Conservation (phyloP, 2,797 vertebrate species). For the Antennarius maculatus region DNA sequence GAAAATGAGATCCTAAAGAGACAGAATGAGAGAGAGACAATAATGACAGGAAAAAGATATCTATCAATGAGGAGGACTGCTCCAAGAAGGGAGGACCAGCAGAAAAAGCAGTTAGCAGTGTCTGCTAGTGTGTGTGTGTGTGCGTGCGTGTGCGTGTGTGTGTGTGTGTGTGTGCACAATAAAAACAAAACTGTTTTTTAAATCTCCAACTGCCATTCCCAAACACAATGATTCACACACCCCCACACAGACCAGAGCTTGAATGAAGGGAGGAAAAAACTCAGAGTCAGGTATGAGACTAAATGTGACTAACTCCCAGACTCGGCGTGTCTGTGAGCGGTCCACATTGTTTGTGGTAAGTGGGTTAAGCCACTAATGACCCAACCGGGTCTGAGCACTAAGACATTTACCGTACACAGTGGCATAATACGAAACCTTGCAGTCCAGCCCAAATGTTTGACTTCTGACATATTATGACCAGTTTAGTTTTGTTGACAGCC, state of each 20-base stretch:
- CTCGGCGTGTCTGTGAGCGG: conserved; percentile 35
- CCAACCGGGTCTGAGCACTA: conserved; percentile 36
- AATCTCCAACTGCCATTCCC: conserved; percentile 13
- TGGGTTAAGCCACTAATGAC: conserved; percentile 69
- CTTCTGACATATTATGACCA: conserved; percentile 4
- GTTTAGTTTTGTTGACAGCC: background rate
- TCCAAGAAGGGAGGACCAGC: background rate
- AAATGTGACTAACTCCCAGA: conserved; percentile 60
- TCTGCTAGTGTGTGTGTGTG: too few relatives aligned
- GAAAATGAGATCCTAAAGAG: background rate
- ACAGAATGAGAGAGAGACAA: background rate
- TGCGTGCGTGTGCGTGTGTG: too few relatives aligned
- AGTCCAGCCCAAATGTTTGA: background rate
- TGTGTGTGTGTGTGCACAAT: background rate
- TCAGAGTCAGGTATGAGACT: conserved; percentile 59
- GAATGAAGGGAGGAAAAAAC: conserved; percentile 27
- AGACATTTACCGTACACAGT: conserved; percentile 36
- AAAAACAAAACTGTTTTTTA: conserved; percentile 26
- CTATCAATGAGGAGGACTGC: conserved; percentile 8
- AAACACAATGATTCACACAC: conserved; percentile 48
- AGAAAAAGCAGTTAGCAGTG: background rate
- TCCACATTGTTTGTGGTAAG: conserved; percentile 58
- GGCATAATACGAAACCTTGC: conserved; percentile 6
- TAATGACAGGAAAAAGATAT: conserved; percentile 11
- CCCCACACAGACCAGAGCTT: conserved; percentile 11